Conservation (phyloP, 2,113 vertebrate species). For the Meleagris gallopavo region DNA sequence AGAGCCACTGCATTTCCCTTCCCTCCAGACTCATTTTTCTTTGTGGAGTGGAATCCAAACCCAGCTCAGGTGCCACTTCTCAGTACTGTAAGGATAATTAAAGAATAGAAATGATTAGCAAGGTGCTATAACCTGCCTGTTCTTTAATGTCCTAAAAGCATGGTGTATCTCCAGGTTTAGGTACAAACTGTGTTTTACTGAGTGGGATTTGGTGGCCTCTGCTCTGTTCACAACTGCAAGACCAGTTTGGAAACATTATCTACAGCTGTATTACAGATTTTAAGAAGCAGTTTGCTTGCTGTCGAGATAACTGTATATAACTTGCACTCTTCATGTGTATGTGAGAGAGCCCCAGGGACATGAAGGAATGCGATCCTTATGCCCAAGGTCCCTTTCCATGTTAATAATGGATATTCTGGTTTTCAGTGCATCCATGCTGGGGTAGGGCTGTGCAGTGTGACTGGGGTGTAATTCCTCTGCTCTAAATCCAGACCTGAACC, state of each 20-base stretch:
- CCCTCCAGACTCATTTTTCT: background rate
- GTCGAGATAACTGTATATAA: background rate
- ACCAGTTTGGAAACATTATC: background rate
- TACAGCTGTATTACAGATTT: background rate
- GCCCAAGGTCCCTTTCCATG: background rate
- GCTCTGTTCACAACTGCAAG: background rate
- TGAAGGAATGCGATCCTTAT: background rate
- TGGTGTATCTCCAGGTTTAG: background rate
- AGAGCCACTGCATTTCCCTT: background rate
- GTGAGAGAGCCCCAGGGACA: background rate
- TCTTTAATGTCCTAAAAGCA: background rate
- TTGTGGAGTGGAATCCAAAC: background rate
- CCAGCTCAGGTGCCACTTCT: background rate
- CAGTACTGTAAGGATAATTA: background rate
- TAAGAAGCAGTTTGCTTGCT: background rate
- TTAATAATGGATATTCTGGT: background rate
- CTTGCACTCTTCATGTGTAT: rapidly evolving
- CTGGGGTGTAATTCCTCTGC: rapidly evolving
- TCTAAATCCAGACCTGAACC: background rate
- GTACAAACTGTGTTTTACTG: background rate
- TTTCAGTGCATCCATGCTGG: background rate
- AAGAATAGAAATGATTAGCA: background rate
- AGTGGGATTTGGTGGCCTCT: background rate
- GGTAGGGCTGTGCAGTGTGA: background rate
- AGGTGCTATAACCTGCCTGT: background rate